phyloP scores from a whole-genome alignment of 2,113 vertebrate species.

The Campylorhamphus procurvoides region DNA sequence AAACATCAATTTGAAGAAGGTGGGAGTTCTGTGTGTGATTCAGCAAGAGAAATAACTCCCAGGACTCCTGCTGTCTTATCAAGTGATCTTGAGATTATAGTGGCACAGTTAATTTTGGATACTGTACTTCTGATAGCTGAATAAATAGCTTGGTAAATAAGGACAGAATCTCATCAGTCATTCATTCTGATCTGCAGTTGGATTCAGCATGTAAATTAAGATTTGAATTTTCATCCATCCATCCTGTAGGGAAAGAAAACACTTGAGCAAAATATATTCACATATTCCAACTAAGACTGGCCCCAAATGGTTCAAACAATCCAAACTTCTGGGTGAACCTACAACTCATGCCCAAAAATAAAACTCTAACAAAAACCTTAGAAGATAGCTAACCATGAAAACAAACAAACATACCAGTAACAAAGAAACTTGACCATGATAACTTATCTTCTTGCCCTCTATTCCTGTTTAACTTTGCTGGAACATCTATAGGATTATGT shows the following conservation, averaged over 20 bases:
- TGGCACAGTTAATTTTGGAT: not conserved
- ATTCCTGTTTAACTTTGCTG: not conserved
- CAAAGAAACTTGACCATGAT: not conserved
- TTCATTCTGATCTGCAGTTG: not conserved
- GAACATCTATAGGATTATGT: not conserved
- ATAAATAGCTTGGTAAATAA: constrained; percentile 30
- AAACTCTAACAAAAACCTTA: not conserved
- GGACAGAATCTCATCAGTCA: constrained; percentile 8
- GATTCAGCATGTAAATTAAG: not conserved
- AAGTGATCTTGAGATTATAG: constrained; percentile 8
- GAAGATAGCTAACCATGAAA: not conserved
- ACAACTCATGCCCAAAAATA: not conserved
- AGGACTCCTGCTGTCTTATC: not conserved
- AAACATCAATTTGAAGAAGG: not conserved
- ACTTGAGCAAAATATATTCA: not conserved
- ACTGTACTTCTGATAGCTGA: not conserved
- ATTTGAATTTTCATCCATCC: not conserved
- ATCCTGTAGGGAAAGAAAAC: not conserved
- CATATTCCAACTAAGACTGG: not conserved
- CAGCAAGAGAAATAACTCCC: not conserved
- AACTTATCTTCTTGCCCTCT: not conserved
- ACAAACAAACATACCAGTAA: not conserved
- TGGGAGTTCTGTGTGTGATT: not conserved
- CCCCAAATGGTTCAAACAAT: not conserved
- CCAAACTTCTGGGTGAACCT: not conserved